Evolutionary conservation across 2,113 vertebrate genomes (phyloP).

Genomic region (Halichoerus grypus): DNA sequence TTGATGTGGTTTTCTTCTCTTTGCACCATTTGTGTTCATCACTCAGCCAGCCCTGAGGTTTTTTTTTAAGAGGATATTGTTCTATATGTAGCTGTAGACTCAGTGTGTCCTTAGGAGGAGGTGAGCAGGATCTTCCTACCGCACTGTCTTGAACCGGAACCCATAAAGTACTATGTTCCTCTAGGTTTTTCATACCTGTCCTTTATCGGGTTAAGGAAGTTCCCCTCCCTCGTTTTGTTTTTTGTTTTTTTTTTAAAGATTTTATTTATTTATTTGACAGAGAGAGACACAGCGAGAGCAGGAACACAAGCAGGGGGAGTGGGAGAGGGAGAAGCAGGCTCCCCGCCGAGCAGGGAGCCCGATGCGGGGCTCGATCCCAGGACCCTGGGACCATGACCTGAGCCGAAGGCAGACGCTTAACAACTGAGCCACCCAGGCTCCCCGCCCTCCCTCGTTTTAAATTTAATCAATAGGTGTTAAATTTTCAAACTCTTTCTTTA

Average conservation of each 20-base stretch:
- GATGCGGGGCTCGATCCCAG: too few species aligned
- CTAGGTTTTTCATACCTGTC: background rate
- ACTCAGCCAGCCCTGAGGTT: background rate
- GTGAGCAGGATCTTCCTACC: background rate
- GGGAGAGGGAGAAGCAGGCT: too few species aligned
- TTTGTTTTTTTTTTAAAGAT: background rate
- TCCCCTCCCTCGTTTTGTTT: background rate
- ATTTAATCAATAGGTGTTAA: background rate
- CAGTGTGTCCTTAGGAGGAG: background rate
- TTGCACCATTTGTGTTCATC: background rate
- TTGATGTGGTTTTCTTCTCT: background rate
- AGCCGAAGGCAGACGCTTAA: too few species aligned
- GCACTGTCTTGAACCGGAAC: background rate
- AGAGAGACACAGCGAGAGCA: too few species aligned
- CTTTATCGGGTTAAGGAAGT: background rate
- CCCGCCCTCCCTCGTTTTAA: background rate
- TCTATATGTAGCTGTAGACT: background rate
- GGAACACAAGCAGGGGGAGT: too few species aligned
- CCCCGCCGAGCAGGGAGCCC: too few species aligned
- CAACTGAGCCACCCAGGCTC: too few species aligned
- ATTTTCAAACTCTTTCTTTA: background rate
- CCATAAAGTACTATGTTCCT: background rate
- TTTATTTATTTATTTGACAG: too few species aligned
- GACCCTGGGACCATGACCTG: too few species aligned
- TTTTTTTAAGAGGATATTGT: background rate